Evolutionary conservation across 2,113 vertebrate species (phyloP), one percentile per base, ranked within the genome.

Genomic region (Varanus komodoensis): DNA sequence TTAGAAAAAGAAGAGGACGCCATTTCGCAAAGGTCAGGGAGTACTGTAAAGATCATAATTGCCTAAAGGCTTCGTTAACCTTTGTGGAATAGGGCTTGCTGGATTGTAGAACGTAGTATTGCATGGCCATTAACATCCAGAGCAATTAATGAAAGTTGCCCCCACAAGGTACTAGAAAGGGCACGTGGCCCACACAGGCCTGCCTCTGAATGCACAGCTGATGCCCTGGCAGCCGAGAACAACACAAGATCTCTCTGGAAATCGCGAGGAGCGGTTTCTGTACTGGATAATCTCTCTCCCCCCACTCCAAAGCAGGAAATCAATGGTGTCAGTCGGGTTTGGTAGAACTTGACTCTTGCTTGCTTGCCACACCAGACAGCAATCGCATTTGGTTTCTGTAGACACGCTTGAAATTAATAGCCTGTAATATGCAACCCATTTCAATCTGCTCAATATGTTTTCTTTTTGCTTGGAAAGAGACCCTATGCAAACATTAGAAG

Each of bases 31-130:
- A 95, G 92, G 92, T 94, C 93, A 93, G 71, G 85, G 82, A 91
- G 87, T 88, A 91, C 82, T 92, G 89, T 93, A 89, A 92, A 91
- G 84, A 92, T 89, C 79, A 52, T 93, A 94, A 94, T 68, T 91
- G 88, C 92, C 84, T 87, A 82, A 95, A 93, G 90, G 88, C 91
- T 92, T 94, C 91, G 90, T 95, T 95, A 95, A 93, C 88, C 93
- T 94, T 95, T 94, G 89, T 85, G 90, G 93, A 95, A 87, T 86
- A 91, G 90, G 81, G 19, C 86, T 75, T 81, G 78, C 75, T 88
- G 88, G 61, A 92, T 93, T 91, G 67, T 54, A 89, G 57, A 92
- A 85, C 64, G 75, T 88, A 90, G 48, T 2, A 91, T 92, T 90
- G 93, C 94, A 92, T 90, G 92, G 90, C 91, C 89, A 68, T 93